Evolutionary conservation across 2,888 invertebrate genomes (phyloP).

Genomic region (Lacanobia wlatinum): DNA sequence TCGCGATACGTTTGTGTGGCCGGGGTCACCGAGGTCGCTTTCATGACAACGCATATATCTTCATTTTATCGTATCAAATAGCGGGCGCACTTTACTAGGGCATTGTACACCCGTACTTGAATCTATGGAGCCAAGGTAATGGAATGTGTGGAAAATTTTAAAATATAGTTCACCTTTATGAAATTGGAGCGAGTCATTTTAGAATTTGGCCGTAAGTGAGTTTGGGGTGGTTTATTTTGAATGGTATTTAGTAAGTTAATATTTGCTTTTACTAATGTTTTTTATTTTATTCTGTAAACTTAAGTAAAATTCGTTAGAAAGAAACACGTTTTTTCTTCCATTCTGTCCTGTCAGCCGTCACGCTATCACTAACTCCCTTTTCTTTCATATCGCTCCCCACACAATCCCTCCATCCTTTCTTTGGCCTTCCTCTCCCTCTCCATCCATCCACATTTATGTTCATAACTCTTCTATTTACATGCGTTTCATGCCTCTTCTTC

Average conservation of each 20-base stretch:
- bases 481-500: too few species aligned
- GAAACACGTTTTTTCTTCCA: too few species aligned
- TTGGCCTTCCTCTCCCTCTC: too few species aligned
- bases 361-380: too few species aligned
- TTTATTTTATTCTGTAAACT: too few species aligned
- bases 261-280: not conserved
- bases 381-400: too few species aligned
- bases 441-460: too few species aligned
- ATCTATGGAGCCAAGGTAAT: slow-evolving; percentile 28
- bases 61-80: slow-evolving; percentile 64
- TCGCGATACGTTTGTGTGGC: slow-evolving; percentile 34
- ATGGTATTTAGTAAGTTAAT: too few species aligned
- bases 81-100: slow-evolving; percentile 49
- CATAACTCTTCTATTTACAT: too few species aligned
- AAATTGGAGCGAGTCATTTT: not conserved
- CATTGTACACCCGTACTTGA: slow-evolving; percentile 30
- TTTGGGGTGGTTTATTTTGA: not conserved
- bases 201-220: not conserved
- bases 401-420: too few species aligned
- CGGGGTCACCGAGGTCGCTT: slow-evolving; percentile 43
- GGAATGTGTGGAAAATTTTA: slow-evolving; percentile 18
- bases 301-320: too few species aligned
- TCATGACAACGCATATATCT: slow-evolving; percentile 63
- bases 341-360: too few species aligned
- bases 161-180: slow-evolving; percentile 10